Evolutionary conservation across 2,797 vertebrate genomes (phyloP), one percentile per base, ranked within the genome.

Genomic region (Petrocephalus sullivani): DNA sequence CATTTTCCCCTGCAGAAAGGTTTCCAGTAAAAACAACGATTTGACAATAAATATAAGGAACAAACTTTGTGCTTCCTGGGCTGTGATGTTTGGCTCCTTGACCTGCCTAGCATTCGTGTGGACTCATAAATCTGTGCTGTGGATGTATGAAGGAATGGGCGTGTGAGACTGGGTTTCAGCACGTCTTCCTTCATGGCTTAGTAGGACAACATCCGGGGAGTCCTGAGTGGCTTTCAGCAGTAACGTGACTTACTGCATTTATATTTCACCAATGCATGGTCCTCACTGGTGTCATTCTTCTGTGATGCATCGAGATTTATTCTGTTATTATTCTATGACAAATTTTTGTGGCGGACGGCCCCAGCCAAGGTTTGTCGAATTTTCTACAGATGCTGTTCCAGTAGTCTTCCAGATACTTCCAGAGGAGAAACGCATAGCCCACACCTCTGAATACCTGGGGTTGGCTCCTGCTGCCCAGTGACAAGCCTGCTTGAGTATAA

Each of bases 11-110:
- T 41, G 49, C 49, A 21, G n/a, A 60, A 54, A 33, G 37, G 16
- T 56, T 60, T 85, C 85, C 87, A 85, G 81, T 67, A 51, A 85
- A 88, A 88, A 85, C 81, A 84, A 61, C 46, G 12, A 23, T 53
- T 49, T 64, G 56, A 64, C 75, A 56, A 81, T 58, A 57, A 82
- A 88, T 89, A n/a, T 61, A 56, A 86, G 28, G 10, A 14, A 12
- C 0, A 56, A 37, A 81, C 75, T 49, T 21, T 58, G 46, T 21
- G 58, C 81, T 60, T 88, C 49, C 67, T 54, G 83, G 60, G 41
- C 83, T 78, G 54, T 67, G 49, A 87, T 82, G 86, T 19, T 78
- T 12, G 67, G 85, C 46, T 58, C 7, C 54, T 75, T 10, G 9
- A 61, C 58, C 56, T 37, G 61, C 53, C 33, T 75, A 37, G 54